Evolutionary conservation across 2,113 vertebrate species (phyloP).

Genomic region (Cyanoramphus novaezelandiae): DNA sequence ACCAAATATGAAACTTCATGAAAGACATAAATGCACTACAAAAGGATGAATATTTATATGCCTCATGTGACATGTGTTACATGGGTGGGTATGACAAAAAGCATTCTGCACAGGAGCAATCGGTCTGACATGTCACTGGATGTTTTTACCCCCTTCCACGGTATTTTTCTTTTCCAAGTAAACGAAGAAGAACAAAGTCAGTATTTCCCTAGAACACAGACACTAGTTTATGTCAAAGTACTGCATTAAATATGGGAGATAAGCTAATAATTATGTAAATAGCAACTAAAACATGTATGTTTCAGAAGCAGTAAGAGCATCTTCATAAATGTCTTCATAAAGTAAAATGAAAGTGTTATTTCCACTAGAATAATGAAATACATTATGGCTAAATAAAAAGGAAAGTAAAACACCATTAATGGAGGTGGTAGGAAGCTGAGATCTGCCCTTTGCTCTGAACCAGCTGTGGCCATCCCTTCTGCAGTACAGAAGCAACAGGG

Average conservation of each 20-base stretch:
- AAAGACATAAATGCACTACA: not conserved
- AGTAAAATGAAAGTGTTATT: not conserved
- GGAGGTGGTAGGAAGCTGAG: not conserved
- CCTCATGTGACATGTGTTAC: not conserved
- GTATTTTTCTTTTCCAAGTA: not conserved
- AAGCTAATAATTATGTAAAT: not conserved
- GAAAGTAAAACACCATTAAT: not conserved
- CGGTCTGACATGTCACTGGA: not conserved
- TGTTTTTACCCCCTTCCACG: not conserved
- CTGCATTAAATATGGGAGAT: not conserved
- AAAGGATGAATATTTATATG: not conserved
- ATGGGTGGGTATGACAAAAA: not conserved
- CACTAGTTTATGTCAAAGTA: not conserved
- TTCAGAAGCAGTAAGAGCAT: not conserved
- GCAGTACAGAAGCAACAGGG: not conserved
- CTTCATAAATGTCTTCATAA: not conserved
- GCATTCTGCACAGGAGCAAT: not conserved
- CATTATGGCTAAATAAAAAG: not conserved
- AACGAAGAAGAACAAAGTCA: not conserved
- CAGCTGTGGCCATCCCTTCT: not conserved
- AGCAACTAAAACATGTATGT: not conserved
- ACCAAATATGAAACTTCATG: not conserved
- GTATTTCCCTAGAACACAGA: not conserved
- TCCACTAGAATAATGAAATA: not conserved
- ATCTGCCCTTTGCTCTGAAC: not conserved